Evolutionary conservation across 2,113 vertebrate genomes (phyloP), one percentile per base, ranked within the genome.

Genomic region (Eonycteris spelaea): DNA sequence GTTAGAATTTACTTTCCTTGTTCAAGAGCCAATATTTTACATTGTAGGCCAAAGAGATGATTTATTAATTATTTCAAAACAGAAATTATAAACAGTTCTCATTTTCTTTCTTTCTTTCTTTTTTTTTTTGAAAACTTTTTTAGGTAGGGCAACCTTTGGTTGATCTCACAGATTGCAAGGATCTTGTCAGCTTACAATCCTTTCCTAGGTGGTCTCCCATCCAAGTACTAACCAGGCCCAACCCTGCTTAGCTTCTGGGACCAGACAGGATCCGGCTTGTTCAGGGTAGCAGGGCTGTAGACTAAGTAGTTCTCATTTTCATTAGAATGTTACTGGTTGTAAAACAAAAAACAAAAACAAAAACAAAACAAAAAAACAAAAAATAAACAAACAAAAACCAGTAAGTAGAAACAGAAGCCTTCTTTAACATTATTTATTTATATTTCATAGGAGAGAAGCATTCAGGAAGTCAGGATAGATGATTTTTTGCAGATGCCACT

Each of bases 21-120:
- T 82, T 83, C 51, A 51, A 77, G 12, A 88, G 67, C 28, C 63
- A 43, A 28, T 24, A 61, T 3, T 75, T 87, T 40, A 33, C 22
- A 9, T 48, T 8, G 35, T 33, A 10, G 33, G 53, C 12, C 9
- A 33, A 24, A 26, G 19, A 91, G 30, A 87, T 73, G 40, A 85
- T 86, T 75, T 86, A 53, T 53, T 90, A 73, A 78, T 86, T 82
- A 79, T 86, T 93, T 96, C 30, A 68, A 57, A 86, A 70, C 6
- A 95, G 43, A 94, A 86, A 92, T 63, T 91, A 74, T 3, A 91
- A 90, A 33, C 65, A 53, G 63, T 71, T 95, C n/a, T 82, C 51
- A 51, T 16, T 51, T 51, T 16, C 51, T 16, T 51, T 51, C 15
- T 51, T 15, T 51, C 13, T 48, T 48, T 2, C 48, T 16, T 51